Evolutionary conservation across 1,140 invertebrate species (phyloP), one percentile per base, ranked within the genome.

Genomic region (Drosophila sturtevanti): DNA sequence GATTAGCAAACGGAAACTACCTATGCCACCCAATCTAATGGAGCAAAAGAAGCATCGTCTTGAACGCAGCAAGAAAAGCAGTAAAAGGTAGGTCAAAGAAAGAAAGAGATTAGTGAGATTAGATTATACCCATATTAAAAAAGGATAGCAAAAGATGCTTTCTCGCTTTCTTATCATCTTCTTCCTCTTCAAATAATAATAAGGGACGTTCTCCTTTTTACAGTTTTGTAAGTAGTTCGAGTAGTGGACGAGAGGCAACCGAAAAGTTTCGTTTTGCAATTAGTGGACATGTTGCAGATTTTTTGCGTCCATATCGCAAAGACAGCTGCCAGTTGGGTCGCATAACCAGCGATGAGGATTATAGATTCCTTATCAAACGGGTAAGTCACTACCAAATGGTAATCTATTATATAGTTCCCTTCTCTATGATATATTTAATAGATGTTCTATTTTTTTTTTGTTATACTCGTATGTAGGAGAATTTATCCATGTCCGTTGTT

Each of bases 361-460:
- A 99, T 92, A 99, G 99, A 92, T 97, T 98, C 93, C 93, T 99
- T 21, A 98, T 98, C 0, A 95, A 97, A 92, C 98, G 99, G 95
- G 98, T 99, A 93, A 93, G 85, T 64, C 1, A n/a, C 9, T 58
- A 2, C 4, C 16, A 58, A 7, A n/a, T n/a, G n/a, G n/a, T n/a
- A n/a, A n/a, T n/a, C n/a, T n/a, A n/a, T n/a, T n/a, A n/a, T n/a
- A n/a, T n/a, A n/a, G n/a, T n/a, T n/a, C n/a, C n/a, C n/a, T n/a
- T n/a, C n/a, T n/a, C n/a, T n/a, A n/a, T n/a, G n/a, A n/a, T n/a
- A n/a, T n/a, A n/a, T n/a, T n/a, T n/a, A n/a, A n/a, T n/a, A n/a
- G n/a, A n/a, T n/a, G n/a, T n/a, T n/a, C n/a, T n/a, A n/a, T n/a
- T n/a, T n/a, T n/a, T n/a, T n/a, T n/a, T n/a, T n/a, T n/a, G n/a